These are phyloP conservation scores for Mola mola DNA, from an alignment of 2,113 vertebrate species.

Conservation along the genomic window DNA sequence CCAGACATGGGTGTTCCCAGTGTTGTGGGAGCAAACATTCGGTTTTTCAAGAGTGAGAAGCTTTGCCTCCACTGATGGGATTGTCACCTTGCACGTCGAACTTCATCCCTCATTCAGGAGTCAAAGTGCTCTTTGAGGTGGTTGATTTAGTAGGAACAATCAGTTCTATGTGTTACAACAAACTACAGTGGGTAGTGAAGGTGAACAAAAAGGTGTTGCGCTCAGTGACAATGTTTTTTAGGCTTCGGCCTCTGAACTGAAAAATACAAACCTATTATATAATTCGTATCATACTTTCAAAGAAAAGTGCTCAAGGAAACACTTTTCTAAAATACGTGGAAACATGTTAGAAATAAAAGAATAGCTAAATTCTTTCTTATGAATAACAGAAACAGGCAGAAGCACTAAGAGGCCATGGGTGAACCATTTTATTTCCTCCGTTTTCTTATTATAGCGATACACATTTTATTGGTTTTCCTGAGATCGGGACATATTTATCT, in stretches of 20 bases:
- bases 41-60: not conserved
- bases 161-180: not conserved
- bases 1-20: conserved; percentile 4
- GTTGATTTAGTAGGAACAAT: not conserved
- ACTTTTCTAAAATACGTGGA: too few relatives aligned
- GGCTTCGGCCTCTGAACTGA: not conserved
- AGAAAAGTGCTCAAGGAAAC: too few relatives aligned
- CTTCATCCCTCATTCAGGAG: not conserved
- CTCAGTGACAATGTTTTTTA: not conserved
- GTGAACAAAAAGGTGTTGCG: not conserved
- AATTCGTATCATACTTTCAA: too few relatives aligned
- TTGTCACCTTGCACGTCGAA: not conserved
- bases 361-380: too few relatives aligned
- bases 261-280: too few relatives aligned
- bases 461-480: too few relatives aligned
- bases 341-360: too few relatives aligned
- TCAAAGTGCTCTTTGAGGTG: conserved; percentile 6
- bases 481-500: too few relatives aligned
- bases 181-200: not conserved
- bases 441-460: too few relatives aligned
- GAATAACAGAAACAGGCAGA: too few relatives aligned
- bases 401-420: too few relatives aligned
- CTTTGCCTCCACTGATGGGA: not conserved
- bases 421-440: too few relatives aligned
- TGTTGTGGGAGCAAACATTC: conserved; percentile 2